These are phyloP conservation scores for Champsocephalus esox DNA, from an alignment of 2,797 vertebrate species.

Conservation along the genomic window DNA sequence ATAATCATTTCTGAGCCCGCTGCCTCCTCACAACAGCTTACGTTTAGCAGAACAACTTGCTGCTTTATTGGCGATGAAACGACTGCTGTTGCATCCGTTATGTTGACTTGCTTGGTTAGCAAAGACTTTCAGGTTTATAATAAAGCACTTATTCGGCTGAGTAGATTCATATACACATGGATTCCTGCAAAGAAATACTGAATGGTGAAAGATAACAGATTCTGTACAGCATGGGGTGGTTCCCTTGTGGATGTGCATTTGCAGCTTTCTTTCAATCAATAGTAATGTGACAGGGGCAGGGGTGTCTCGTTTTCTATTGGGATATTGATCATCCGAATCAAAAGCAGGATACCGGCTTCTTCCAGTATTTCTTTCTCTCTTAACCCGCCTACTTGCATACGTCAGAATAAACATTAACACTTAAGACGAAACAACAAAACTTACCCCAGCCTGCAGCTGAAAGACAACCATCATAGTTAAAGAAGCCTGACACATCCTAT, in stretches of 20 bases:
- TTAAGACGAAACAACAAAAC: no score
- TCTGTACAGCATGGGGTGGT: conserved; percentile 48
- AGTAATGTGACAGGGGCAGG: conserved; percentile 38
- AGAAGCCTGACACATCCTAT: no score
- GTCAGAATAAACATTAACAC: no score
- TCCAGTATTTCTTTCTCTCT: no score
- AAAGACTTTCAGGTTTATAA: conserved; percentile 66
- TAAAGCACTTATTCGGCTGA: conserved; percentile 73
- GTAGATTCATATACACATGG: conserved; percentile 79
- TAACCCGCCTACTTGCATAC: no score
- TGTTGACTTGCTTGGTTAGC: conserved; percentile 71
- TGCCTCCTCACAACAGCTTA: conserved; percentile 39
- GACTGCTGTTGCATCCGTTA: conserved; percentile 63
- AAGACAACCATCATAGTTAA: no score
- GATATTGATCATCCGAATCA: no score
- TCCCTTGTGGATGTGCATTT: conserved; percentile 19
- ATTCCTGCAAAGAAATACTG: conserved; percentile 78
- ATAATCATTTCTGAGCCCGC: conserved; percentile 47
- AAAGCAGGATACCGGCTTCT: no score
- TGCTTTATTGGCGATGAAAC: conserved; percentile 64
- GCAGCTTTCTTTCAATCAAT: conserved; percentile 58
- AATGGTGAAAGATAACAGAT: conserved; percentile 63
- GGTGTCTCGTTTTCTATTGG: no score
- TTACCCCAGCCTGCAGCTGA: no score
- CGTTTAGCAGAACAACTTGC: conserved; percentile 50